phyloP scores from a whole-genome alignment of 2,888 invertebrate genomes.

The Ophion ellenae region DNA sequence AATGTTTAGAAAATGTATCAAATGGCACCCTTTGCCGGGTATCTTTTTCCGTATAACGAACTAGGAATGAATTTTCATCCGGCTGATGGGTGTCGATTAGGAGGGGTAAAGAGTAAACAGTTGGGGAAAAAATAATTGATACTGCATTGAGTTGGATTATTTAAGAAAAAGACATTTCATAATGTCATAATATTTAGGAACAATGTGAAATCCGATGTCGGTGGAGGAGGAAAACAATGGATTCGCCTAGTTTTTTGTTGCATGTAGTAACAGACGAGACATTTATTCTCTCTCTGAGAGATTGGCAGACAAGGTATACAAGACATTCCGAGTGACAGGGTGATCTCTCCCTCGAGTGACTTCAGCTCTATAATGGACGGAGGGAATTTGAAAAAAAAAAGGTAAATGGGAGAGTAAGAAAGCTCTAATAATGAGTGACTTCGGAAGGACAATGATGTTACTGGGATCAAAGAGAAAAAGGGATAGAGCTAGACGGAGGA shows the following conservation, averaged over 20 bases:
- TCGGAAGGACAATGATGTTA: constrained; percentile 11
- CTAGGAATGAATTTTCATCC: neutral
- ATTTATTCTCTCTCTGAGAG: neutral
- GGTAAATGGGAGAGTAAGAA: neutral
- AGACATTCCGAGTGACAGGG: constrained; percentile 41
- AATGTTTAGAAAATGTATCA: neutral
- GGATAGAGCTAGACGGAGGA: constrained; percentile 4
- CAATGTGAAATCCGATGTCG: neutral
- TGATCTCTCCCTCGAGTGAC: constrained; percentile 32
- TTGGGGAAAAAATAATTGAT: neutral
- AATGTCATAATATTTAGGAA: neutral
- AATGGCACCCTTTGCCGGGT: neutral
- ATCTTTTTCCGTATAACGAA: neutral
- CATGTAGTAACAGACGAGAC: neutral
- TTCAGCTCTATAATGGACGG: neutral
- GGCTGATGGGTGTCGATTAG: neutral
- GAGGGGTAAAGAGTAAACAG: neutral
- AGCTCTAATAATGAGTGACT: constrained; percentile 32
- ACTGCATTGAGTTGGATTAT: neutral
- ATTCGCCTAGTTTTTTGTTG: neutral
- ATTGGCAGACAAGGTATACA: neutral
- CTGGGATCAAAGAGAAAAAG: neutral
- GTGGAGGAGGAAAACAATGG: neutral
- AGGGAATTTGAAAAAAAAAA: neutral
- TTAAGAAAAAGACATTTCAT: neutral